Evolutionary conservation across 2,113 vertebrate species (phyloP).

Genomic region (Lathamus discolor): DNA sequence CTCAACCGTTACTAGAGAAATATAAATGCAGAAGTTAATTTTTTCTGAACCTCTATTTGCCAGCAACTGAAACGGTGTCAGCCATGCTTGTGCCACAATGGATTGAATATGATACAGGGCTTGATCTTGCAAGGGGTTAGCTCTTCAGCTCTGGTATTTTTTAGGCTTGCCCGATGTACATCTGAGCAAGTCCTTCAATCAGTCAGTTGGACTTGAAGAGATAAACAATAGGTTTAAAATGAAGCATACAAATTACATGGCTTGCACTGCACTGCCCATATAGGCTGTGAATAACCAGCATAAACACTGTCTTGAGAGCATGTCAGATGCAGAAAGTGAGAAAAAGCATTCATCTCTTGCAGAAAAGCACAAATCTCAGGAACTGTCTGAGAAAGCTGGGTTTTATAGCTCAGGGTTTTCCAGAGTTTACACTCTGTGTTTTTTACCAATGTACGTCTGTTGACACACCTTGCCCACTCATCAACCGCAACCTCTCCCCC

Average conservation of each 20-base stretch:
- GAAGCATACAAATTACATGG: neutral
- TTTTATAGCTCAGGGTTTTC: neutral
- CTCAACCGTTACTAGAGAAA: neutral
- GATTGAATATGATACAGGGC: neutral
- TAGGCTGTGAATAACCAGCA: neutral
- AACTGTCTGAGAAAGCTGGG: neutral
- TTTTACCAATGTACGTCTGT: neutral
- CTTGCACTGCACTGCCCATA: neutral
- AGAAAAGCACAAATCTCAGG: neutral
- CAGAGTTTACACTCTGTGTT: neutral
- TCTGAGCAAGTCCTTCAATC: neutral
- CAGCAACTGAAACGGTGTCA: neutral
- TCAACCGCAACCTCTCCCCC: neutral
- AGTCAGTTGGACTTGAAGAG: neutral
- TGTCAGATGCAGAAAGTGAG: neutral
- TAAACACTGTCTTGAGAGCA: neutral
- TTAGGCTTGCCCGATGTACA: neutral
- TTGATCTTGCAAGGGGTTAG: neutral
- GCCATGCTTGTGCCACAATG: neutral
- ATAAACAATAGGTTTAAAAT: neutral
- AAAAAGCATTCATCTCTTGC: neutral
- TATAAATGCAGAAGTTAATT: slow-evolving; percentile 21
- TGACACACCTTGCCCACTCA: neutral
- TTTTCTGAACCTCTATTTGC: neutral
- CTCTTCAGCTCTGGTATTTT: neutral